phyloP scores from a whole-genome alignment of 1,140 invertebrate species.

The Aphaenogaster rudis region DNA sequence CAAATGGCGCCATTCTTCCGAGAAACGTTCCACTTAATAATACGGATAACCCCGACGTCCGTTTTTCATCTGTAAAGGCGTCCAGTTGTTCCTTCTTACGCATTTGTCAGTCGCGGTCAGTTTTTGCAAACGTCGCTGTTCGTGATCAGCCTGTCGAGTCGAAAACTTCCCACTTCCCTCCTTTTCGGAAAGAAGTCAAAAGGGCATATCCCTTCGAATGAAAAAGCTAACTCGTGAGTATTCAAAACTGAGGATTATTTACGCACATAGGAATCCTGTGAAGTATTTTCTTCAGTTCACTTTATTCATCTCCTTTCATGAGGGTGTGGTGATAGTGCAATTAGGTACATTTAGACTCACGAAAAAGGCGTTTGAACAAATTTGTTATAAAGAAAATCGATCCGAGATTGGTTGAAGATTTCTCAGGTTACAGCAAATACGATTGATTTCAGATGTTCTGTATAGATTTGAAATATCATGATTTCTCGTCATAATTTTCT shows the following conservation, averaged over 20 bases:
- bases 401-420: neutral
- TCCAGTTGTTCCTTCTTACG: slow-evolving; percentile 60
- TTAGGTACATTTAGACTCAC: neutral
- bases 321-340: neutral
- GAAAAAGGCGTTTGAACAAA: neutral
- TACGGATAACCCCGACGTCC: slow-evolving; percentile 67
- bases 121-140: slow-evolving; percentile 73
- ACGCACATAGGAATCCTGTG: neutral
- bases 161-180: slow-evolving; percentile 25
- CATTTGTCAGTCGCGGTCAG: slow-evolving; percentile 74
- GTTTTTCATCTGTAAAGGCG: slow-evolving; percentile 75
- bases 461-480: neutral
- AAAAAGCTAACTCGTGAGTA: neutral
- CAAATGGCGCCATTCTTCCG: slow-evolving; percentile 73
- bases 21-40: slow-evolving; percentile 76
- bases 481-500: neutral
- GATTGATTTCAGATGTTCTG: neutral
- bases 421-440: neutral
- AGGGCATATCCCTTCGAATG: neutral
- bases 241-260: slow-evolving; percentile 20
- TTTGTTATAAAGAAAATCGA: neutral
- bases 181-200: neutral
- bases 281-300: neutral
- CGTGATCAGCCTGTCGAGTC: slow-evolving; percentile 65
- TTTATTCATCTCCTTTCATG: neutral